Base-by-base conservation (phyloP, 1,140 invertebrate genomes). In the Acromyrmex heyeri region DNA sequence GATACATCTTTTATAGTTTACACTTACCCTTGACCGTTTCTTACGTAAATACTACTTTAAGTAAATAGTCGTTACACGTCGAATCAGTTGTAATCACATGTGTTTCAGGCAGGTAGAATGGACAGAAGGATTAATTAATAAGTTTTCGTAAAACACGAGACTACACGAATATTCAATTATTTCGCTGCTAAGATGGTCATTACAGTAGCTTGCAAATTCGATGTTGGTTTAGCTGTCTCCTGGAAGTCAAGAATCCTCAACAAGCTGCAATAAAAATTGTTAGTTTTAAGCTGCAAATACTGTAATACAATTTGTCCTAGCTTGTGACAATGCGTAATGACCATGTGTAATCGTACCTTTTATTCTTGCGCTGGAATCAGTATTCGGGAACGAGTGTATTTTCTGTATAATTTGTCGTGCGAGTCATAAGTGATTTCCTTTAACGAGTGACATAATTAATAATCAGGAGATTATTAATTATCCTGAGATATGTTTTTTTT, bases 11-110 rank as follows among this genome's bases (percentile, higher is more conserved):
- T 83, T 83, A 83, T 83, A 75, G 18, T 48, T 83, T 12, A 38
- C 24, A 21, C n/a, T 83, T 44, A 44, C 38, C 69, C 69, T 83
- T 73, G 69, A 61, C 7, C 18, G 34, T 18, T 50, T 8, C 79
- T 83, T 83, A 83, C 69, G 48, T 83, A 83, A 83, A 83, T 75
- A 61, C 18, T 61, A 44, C 48, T 14, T 48, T 48, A 30, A 34
- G 69, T 34, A 83, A 83, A 75, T 50, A 75, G 57, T 83, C 69
- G 38, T 73, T 83, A 73, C 18, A 61, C 2, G n/a, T 75, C 69
- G 4, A 2, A 62, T 5, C 24, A 24, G 50, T 82, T 72, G 38
- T 75, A 83, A 83, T 73, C 21, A 24, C 38, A 83, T 27, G 4
- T 50, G 12, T 48, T 34, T 75, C 30, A 59, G 55, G 7, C 8